Evolutionary conservation across 2,888 invertebrate genomes (phyloP), one percentile per base, ranked within the genome.

Genomic region (Mythimna lalbum): DNA sequence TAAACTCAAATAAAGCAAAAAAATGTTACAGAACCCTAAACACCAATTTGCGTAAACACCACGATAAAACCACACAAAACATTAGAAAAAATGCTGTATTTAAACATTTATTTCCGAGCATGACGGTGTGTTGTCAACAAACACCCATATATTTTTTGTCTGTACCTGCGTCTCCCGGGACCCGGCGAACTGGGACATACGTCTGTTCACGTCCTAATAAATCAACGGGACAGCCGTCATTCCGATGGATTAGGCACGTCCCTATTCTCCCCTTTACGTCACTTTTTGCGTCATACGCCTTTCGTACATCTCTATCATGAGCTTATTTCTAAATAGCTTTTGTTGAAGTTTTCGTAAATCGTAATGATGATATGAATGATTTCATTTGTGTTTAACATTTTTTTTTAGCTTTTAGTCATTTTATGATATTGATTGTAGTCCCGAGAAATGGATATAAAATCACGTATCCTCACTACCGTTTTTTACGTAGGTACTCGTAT

Each of bases 101-200:
- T 79, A 78, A 83, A 86, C 76, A 83, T 86, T 83, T 82, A 84
- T 86, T 85, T 87, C 83, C 81, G 85, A 89, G 88, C 91, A 84
- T 92, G 91, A 90, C 92, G 88, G 88, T 85, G 88, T 84, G 86
- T 88, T 93, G 93, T 94, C 94, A 94, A 94, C 94, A 94, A 91
- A 92, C 94, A 94, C 93, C 94, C 94, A 90, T 86, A 82, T 69
- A 86, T 91, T 92, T 93, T 93, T 93, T 92, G 73, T 85, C 67
- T 77, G 86, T 93, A 92, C 92, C 93, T 93, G 93, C 70, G 73
- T 78, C 89, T 83, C 87, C 52, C 61, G 87, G 82, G 89, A 72
- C 85, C 79, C 71, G 73, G 63, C 83, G 76, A 79, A 83, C 73
- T 78, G 85, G 85, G 88, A 88, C 88, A 87, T 87, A 91, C 90